Percentiles rank a stretch among this genome's conserved stretches.
These are phyloP conservation scores for Cephonodes hylas DNA, from an alignment of 2,888 invertebrate species.

Conservation along the genomic window DNA sequence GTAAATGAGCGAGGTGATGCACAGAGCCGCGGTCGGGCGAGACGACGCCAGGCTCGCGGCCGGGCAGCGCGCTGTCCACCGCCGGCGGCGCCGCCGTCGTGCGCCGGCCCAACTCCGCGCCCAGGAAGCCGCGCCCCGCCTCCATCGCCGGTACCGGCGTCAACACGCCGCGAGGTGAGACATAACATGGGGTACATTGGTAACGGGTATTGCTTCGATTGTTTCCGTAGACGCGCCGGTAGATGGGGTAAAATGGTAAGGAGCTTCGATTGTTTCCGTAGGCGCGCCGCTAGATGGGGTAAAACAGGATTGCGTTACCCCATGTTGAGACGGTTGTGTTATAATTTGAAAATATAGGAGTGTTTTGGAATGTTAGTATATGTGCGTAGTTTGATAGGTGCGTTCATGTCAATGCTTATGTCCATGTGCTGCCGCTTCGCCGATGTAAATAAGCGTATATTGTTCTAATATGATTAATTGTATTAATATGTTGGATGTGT, in stretches of 20 bases:
- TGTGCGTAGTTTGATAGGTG: too few relatives aligned
- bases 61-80: constrained; percentile 91
- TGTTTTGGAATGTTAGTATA: neutral
- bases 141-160: constrained; percentile 91
- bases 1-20: constrained; percentile 6
- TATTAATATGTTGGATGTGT: neutral
- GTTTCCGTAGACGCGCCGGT: too few relatives aligned
- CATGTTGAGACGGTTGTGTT: too few relatives aligned
- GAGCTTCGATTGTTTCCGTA: neutral
- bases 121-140: constrained; percentile 84
- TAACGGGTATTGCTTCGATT: neutral
- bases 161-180: constrained; percentile 77
- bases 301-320: too few relatives aligned
- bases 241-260: too few relatives aligned
- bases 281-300: too few relatives aligned
- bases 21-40: constrained; percentile 82
- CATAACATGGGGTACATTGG: neutral
- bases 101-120: constrained; percentile 81
- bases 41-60: constrained; percentile 89
- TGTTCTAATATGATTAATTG: neutral
- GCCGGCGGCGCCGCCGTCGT: constrained; percentile 75
- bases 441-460: constrained; percentile 1
- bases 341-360: too few relatives aligned
- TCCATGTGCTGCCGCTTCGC: constrained; percentile 15
- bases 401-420: neutral